Conservation (phyloP, 2,113 vertebrate species). For the Nasalis larvatus region DNA sequence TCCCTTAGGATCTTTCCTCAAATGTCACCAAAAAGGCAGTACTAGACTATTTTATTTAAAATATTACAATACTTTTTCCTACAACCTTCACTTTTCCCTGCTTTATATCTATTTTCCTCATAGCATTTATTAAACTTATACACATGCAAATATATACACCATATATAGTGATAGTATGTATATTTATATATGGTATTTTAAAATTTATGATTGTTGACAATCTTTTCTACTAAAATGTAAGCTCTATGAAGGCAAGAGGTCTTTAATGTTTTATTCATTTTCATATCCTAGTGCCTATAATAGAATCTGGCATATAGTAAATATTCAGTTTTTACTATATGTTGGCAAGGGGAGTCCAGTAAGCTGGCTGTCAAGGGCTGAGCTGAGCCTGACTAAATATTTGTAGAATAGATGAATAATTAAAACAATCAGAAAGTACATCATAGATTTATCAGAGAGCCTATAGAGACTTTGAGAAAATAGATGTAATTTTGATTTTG, state of each 20-base stretch:
- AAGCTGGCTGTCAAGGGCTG: neutral
- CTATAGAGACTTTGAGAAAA: neutral
- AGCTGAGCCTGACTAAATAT: neutral
- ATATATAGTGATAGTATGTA: neutral
- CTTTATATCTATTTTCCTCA: neutral
- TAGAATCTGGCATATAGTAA: neutral
- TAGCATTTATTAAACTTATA: neutral
- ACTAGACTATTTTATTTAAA: neutral
- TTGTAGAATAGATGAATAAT: neutral
- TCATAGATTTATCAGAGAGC: neutral
- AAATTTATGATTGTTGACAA: neutral
- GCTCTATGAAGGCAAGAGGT: neutral
- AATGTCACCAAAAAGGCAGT: neutral
- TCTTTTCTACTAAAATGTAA: neutral
- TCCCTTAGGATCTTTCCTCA: neutral
- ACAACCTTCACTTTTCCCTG: neutral
- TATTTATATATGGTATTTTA: neutral
- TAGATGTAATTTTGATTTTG: neutral
- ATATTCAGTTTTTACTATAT: neutral
- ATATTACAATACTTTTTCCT: neutral
- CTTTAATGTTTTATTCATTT: neutral
- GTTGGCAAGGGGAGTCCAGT: neutral
- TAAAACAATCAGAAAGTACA: neutral
- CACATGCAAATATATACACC: neutral
- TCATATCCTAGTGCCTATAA: neutral